A percentile compares a stretch with the other conserved stretches of the same genome.
phyloP scores from a whole-genome alignment of 2,888 invertebrate genomes.

The Conchocele bisecta region DNA sequence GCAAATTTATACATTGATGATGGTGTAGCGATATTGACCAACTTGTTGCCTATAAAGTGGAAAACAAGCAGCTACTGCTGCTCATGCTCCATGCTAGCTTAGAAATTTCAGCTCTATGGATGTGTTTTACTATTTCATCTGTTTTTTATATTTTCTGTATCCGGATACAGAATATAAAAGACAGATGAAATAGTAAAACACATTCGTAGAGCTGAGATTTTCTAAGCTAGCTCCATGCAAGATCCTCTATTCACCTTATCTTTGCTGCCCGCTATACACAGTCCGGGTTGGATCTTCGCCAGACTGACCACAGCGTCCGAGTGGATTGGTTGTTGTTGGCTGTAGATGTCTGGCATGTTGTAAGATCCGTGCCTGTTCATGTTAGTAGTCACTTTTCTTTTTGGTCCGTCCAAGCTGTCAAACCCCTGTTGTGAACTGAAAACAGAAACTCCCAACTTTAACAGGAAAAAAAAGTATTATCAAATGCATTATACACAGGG shows the following conservation, averaged over 20 bases:
- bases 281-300: constrained; percentile 64
- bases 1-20: too few relatives aligned
- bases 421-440: constrained; percentile 15
- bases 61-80: too few relatives aligned
- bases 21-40: too few relatives aligned
- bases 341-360: neutral
- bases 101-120: too few relatives aligned
- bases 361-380: constrained; percentile 18
- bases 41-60: too few relatives aligned
- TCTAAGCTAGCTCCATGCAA: neutral
- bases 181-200: too few relatives aligned
- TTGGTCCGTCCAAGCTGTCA: constrained; percentile 20
- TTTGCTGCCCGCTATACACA: constrained; percentile 77
- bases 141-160: too few relatives aligned
- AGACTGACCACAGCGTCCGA: constrained; percentile 74
- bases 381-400: neutral
- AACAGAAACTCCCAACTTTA: neutral
- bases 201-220: too few relatives aligned
- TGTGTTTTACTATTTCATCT: too few relatives aligned
- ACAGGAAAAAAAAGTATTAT: neutral
- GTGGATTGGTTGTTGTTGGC: constrained; percentile 60
- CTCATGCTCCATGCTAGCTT: too few relatives aligned
- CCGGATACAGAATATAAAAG: too few relatives aligned
- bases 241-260: too few relatives aligned
- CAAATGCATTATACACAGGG: neutral